These are phyloP conservation scores for Drosophila pullipes DNA, from an alignment of 2,888 invertebrate genomes.

Conservation along the genomic window DNA sequence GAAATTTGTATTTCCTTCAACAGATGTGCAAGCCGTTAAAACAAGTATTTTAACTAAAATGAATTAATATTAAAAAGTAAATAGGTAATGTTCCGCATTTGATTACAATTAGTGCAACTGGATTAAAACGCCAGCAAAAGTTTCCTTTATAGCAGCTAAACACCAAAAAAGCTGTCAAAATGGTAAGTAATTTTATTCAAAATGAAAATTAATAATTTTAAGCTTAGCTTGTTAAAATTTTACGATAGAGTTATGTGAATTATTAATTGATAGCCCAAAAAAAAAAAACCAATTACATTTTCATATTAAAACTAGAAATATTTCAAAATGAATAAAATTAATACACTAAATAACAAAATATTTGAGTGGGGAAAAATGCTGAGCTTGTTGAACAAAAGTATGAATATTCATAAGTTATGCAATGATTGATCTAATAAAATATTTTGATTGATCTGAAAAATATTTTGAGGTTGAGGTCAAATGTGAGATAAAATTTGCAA, in stretches of 20 bases:
- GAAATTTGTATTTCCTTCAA: background rate
- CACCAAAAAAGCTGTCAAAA: conserved; percentile 34
- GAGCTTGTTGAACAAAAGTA: background rate
- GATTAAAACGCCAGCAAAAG: conserved; percentile 41
- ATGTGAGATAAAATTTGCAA: background rate
- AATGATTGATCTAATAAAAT: conserved; percentile 24
- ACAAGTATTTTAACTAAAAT: conserved; percentile 21
- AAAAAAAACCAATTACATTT: conserved; percentile 15
- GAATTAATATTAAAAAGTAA: conserved; percentile 37
- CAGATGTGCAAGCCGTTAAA: background rate
- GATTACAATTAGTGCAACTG: conserved; percentile 51
- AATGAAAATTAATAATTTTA: conserved; percentile 5
- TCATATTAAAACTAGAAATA: background rate
- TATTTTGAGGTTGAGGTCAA: background rate
- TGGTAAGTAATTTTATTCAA: conserved; percentile 42
- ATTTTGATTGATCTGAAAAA: conserved; percentile 21
- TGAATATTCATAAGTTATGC: background rate
- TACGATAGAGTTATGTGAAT: background rate
- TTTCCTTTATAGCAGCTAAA: conserved; percentile 9
- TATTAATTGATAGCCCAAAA: conserved; percentile 12
- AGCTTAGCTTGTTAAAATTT: background rate
- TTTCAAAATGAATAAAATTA: background rate
- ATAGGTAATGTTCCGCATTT: conserved; percentile 44
- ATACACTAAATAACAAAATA: conserved; percentile 7
- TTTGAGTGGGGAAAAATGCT: background rate